Conservation (phyloP, 2,113 vertebrate genomes). For the Tragelaphus strepsiceros region DNA sequence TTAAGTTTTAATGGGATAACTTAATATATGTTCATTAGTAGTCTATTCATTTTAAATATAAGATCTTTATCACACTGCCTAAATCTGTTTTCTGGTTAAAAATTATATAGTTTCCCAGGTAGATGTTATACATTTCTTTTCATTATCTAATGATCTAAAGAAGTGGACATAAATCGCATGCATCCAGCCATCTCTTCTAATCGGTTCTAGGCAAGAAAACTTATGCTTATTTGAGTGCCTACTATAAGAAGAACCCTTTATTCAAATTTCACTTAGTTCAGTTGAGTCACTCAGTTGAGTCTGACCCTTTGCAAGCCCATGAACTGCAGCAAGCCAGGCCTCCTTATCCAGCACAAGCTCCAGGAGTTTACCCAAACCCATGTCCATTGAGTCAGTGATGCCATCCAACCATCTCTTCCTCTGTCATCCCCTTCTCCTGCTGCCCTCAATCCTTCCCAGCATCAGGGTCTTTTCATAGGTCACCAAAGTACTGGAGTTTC, state of each 20-base stretch:
- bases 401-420: not conserved
- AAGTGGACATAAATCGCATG: not conserved
- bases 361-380: not conserved
- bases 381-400: not conserved
- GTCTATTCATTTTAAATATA: not conserved
- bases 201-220: not conserved
- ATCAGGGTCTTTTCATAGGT: not conserved
- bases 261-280: not conserved
- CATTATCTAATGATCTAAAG: not conserved
- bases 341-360: not conserved
- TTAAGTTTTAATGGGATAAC: not conserved
- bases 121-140: not conserved
- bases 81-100: conserved; percentile 2
- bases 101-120: not conserved
- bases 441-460: not conserved
- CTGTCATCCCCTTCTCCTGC: not conserved
- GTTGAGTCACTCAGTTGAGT: not conserved
- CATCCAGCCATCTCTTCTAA: not conserved
- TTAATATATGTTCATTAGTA: not conserved
- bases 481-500: not conserved
- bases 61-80: not conserved
- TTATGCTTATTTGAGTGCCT: not conserved
- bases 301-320: rapidly evolving
- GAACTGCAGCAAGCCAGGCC: rapidly evolving
- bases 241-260: not conserved